Evolutionary conservation across 2,888 invertebrate species (phyloP), one percentile per base, ranked within the genome.

Genomic region (Ceraclea dissimilis): DNA sequence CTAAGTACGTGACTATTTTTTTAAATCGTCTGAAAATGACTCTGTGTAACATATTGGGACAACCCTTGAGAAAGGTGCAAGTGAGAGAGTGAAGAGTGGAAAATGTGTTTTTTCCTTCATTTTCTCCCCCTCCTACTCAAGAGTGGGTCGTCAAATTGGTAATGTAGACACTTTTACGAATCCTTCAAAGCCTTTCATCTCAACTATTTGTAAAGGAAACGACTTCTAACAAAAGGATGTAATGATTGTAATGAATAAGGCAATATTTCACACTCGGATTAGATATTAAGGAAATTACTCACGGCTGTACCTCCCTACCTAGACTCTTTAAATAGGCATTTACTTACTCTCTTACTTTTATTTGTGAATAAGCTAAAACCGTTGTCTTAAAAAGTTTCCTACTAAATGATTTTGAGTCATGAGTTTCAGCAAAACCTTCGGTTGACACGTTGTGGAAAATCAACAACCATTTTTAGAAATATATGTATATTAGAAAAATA

Each of bases 131-230:
- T 39, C 50, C 48, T 16, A 31, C 20, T 20, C 20, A 20, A n/a
- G 50, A 51, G 47, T 46, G 46, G 46, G 19, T 51, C 50, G 49
- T 58, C 55, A 58, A 55, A 55, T 58, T 55, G 58, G 55, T 52
- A 54, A 58, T 58, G 50, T 54, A 39, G 48, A 11, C 13, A 51
- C 46, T 51, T 31, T 20, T 46, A 19, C 16, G 39, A 39, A 46
- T 46, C 19, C 46, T 20, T 46, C 55, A 20, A 43, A 54, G 19
- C 50, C 17, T 50, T 46, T 55, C 54, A 49, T 21, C 54, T 18
- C 18, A 21, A 43, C 49, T 54, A 54, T 54, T 26, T 49, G 26
- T 54, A n/a, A 26, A 33, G 18, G 46, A 18, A 19, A 46, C 46
- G 46, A 46, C 11, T 19, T 46, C 46, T 19, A 6, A 10, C 16